Evolutionary conservation across 1,140 invertebrate species (phyloP).

Genomic region (Cataglyphis hispanica): DNA sequence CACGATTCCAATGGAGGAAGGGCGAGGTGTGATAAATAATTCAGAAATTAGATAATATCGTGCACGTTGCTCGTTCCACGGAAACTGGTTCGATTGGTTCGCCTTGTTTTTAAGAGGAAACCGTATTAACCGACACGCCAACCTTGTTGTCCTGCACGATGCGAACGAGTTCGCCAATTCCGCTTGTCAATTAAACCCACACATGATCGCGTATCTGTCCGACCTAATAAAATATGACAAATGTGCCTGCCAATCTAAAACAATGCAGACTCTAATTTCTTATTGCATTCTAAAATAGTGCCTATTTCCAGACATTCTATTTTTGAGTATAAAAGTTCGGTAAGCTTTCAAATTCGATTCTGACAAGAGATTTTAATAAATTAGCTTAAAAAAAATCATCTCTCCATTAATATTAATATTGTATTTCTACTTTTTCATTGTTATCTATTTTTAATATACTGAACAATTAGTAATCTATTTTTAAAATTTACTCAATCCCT

Average conservation of each 20-base stretch:
- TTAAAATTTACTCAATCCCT: conserved; percentile 2
- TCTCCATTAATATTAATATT: too few relatives aligned
- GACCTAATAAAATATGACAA: conserved; percentile 56
- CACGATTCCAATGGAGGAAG: conserved; percentile 20
- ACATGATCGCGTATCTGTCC: conserved; percentile 22
- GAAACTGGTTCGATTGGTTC: conserved; percentile 65
- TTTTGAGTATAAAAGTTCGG: background rate
- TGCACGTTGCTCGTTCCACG: conserved; percentile 44
- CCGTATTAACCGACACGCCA: conserved; percentile 54
- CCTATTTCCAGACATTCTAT: conserved; percentile 19
- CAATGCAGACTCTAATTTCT: background rate
- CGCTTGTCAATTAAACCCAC: conserved; percentile 53
- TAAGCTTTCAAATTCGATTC: background rate
- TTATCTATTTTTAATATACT: too few relatives aligned
- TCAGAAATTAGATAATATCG: conserved; percentile 68
- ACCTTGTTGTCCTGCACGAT: conserved; percentile 54
- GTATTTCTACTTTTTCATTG: too few relatives aligned
- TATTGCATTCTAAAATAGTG: conserved; percentile 21
- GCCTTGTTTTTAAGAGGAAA: conserved; percentile 64
- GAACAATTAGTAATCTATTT: background rate
- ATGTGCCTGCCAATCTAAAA: conserved; percentile 4
- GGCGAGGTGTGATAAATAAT: conserved; percentile 56
- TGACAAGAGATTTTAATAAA: too few relatives aligned
- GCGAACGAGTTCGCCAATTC: conserved; percentile 51
- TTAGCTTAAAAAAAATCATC: too few relatives aligned